A percentile compares a stretch with the other conserved stretches of the same genome.
Evolutionary conservation across 2,888 invertebrate genomes (phyloP).

Genomic region (Atherix ibis): DNA sequence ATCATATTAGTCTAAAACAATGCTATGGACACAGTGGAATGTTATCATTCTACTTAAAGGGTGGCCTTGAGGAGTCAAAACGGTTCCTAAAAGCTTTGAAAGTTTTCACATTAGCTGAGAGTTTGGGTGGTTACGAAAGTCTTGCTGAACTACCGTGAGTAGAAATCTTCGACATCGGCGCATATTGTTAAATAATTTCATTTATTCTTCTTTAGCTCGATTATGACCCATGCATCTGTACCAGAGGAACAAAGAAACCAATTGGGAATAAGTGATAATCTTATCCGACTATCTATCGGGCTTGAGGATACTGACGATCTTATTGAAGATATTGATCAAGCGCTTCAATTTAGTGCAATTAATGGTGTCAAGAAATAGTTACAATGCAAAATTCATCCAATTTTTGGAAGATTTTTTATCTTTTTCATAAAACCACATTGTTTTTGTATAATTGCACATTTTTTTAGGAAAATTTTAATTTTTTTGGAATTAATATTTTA

Average conservation of each 20-base stretch:
- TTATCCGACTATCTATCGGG: constrained; percentile 80
- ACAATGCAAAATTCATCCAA: no score
- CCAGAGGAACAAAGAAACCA: constrained; percentile 52
- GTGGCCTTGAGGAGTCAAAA: constrained; percentile 52
- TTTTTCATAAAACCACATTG: no score
- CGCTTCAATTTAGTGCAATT: no score
- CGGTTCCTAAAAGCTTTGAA: constrained; percentile 61
- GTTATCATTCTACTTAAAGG: constrained; percentile 74
- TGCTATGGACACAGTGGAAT: constrained; percentile 82
- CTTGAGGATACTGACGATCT: constrained; percentile 77
- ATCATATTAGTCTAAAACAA: constrained; percentile 64
- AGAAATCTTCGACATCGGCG: no score
- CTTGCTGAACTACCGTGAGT: constrained; percentile 86
- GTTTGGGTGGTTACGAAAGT: constrained; percentile 90
- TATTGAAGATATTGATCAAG: constrained; percentile 67
- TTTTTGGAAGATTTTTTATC: no score
- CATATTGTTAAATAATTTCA: background rate
- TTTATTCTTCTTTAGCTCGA: constrained; percentile 36
- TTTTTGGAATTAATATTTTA: no score
- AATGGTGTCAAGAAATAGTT: no score
- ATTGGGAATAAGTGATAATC: constrained; percentile 67
- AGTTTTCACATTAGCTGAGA: constrained; percentile 78
- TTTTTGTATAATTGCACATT: no score
- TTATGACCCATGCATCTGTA: constrained; percentile 93
- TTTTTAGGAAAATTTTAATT: no score